Evolutionary conservation across 2,797 vertebrate species (phyloP), one percentile per base, ranked within the genome.

Genomic region (Enteromius viviparus): DNA sequence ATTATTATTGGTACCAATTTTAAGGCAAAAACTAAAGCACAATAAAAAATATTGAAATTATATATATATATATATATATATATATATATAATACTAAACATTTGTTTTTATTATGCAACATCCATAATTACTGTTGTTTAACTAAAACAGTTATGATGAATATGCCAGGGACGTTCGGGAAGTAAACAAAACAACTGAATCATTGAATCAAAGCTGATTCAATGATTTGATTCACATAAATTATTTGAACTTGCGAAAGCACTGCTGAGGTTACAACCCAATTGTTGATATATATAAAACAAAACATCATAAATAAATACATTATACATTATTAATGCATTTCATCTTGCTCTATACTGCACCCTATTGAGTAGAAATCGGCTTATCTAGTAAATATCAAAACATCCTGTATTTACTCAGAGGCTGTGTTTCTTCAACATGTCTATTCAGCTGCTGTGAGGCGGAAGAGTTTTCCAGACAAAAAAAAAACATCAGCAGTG

Each of bases 391-490:
- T 29, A 26, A 15, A 53, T 49, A n/a, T 55, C 34, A 71, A 84
- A 79, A 78, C 69, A 79, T 84, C 60, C 76, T 53, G 76, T 32
- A 37, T 47, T 51, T 26, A 29, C 47, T 53, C 14, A 40, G 26
- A 53, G 70, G 17, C 40, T 4, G 58, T 70, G 76, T 53, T 47
- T 7, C 49, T 51, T 45, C 37, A 45, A 69, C 47, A 58, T 34
- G 26, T 21, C 76, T 72, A 79, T 79, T 84, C 76, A 84, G 55
- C 68, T 78, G 58, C 42, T 32, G 11, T 79, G 68, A 84, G 58
- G 82, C 45, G 51, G 76, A 84, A 84, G 76, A 78, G 45, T 49
- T 55, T 40, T 42, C 23, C 76, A 23, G 29, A 62, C 4, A 19
- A 19, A 77, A 47, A 45, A 42, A 47, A 47, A 15, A 11, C 7